Percentiles rank a stretch among this genome's conserved stretches.
Conservation (phyloP, 2,888 invertebrate genomes). For the Drosophila putrida region DNA sequence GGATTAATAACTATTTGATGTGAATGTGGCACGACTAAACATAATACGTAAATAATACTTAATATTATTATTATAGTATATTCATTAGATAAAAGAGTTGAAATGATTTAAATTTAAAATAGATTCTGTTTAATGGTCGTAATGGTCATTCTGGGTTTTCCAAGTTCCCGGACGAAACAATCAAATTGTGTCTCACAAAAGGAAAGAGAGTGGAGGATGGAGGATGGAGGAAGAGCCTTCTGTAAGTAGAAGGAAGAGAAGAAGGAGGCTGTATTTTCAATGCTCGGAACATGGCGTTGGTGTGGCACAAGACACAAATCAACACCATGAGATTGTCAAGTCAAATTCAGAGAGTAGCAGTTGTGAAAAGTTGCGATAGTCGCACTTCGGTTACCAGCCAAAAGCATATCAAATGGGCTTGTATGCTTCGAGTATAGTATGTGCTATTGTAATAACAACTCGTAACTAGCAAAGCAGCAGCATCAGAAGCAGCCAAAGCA, state of each 20-base stretch:
- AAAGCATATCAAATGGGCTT: constrained; percentile 43
- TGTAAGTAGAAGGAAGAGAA: background rate
- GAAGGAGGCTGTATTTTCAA: constrained; percentile 22
- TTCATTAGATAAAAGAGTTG: background rate
- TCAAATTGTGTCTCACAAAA: constrained; percentile 15
- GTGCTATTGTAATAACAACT: constrained; percentile 54
- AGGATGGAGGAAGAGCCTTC: background rate
- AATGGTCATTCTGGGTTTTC: constrained; percentile 16
- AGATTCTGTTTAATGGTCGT: constrained; percentile 9
- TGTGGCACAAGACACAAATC: constrained; percentile 71
- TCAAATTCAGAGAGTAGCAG: constrained; percentile 63
- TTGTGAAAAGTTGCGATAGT: constrained; percentile 64
- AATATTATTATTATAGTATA: background rate
- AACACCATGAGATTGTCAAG: constrained; percentile 70
- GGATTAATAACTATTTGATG: too few relatives aligned
- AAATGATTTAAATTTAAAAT: background rate
- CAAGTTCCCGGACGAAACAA: constrained; percentile 18
- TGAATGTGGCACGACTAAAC: too few relatives aligned
- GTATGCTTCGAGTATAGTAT: constrained; percentile 15
- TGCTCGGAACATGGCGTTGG: constrained; percentile 60
- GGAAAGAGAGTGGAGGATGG: background rate
- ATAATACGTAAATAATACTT: too few relatives aligned
- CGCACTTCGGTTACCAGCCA: constrained; percentile 36
- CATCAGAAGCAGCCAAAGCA: constrained; percentile 1
- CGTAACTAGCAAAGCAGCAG: constrained; percentile 36